Base-by-base conservation (phyloP, 2,113 vertebrate genomes). In the Channa argus region DNA sequence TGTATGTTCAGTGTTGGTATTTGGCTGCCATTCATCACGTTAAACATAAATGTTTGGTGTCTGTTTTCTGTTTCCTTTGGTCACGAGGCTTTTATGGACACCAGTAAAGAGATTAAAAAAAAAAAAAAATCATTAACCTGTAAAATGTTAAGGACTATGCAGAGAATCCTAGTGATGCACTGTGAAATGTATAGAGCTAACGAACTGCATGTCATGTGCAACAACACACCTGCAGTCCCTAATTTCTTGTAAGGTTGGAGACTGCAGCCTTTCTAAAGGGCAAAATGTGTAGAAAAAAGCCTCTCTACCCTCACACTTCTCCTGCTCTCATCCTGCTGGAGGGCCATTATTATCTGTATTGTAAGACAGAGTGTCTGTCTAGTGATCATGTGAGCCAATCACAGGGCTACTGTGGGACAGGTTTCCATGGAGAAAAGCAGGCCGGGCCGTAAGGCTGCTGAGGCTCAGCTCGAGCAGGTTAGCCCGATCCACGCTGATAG, bases 401-500 rank as follows among this genome's bases (percentile, higher is more conserved):
- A 81, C 64, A 70, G 70, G 62, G 71, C 36, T 61, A 64, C 63
- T 80, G 74, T 70, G 71, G 72, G 79, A 75, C 81, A 82, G 86
- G 90, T 92, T 92, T 92, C 92, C 91, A 92, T 90, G 92, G 90
- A 86, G 88, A 90, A 83, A 72, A 74, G 69, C 58, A 14, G 69
- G 61, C 72, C 4, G 44, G 75, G 70, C 79, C 7, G 11, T 41
- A 64, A 88, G 80, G 67, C 71, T 67, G 63, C 72, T 54, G 85
- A 59, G 76, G 84, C 79, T 88, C 67, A 65, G 76, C 63, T 83
- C 73, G 73, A 79, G 77, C 81, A 59, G 70, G 45, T 59, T 67
- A 78, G 74, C 72, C 75, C 86, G 86, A 84, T 89, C 80, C 63
- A 53, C 39, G 74, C 79, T 77, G 88, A 90, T 89, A 84, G 79